Evolutionary conservation across 2,888 invertebrate species (phyloP), one percentile per base, ranked within the genome.

Genomic region (Pteria penguin): DNA sequence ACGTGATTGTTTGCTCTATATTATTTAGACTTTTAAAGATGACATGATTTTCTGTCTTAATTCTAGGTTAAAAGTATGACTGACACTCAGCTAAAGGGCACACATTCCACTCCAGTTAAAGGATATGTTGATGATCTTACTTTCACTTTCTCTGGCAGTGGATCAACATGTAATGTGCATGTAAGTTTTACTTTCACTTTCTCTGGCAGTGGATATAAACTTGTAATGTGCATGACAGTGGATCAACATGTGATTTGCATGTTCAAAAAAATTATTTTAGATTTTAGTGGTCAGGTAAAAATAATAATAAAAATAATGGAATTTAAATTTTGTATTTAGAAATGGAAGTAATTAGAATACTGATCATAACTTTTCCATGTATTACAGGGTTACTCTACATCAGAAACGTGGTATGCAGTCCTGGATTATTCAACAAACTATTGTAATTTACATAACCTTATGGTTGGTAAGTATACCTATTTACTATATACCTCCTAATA

Each of bases 381-480:
- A 29, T 63, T 74, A n/a, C 80, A 90, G 90, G 90, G 87, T 24
- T 75, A 83, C 62, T 90, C 90, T 3, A 80, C 82, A 14, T 91
- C 91, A 4, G 82, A 89, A 69, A 86, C 86, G 0, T 91, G 91
- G 91, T 91, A 90, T 78, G 91, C 91, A 27, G 76, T 87, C 11
- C 76, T 90, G 27, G 91, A 91, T 77, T 85, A 83, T 70, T 86
- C 90, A 8, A 90, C 90, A 4, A 91, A 91, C 80, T 91, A 91
- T 81, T 91, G 91, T 72, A 91, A 91, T 63, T 85, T 91, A 1
- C 80, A 85, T 26, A 91, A 91, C 78, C 82, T 91, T 0, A 83
- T 90, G 14, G 84, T 82, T 72, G 91, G 91, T 90, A 80, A 67
- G 80, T 58, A n/a, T n/a, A n/a, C n/a, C n/a, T n/a, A n/a, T n/a